Percentiles rank a stretch among this genome's conserved stretches.
Conservation (phyloP, 2,888 invertebrate genomes). For the Agriopis aurantiaria region DNA sequence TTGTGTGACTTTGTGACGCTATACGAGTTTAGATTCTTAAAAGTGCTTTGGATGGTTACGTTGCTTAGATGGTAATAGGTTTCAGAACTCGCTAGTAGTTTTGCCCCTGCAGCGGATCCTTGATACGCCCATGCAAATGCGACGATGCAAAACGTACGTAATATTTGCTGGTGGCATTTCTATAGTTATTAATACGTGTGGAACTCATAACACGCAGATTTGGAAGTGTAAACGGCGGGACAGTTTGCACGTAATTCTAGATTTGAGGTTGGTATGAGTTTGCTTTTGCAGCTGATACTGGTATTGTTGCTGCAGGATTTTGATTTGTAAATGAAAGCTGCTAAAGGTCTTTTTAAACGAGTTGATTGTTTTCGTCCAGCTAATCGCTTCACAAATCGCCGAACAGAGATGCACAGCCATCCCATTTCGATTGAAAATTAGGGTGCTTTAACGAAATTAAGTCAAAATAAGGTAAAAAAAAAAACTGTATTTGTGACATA, state of each 20-base stretch:
- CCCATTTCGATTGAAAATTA: no score
- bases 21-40: no score
- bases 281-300: slow-evolving; percentile 21
- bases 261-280: slow-evolving; percentile 10
- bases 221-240: slow-evolving; percentile 21
- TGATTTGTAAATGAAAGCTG: background rate
- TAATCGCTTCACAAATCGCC: no score
- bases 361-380: background rate
- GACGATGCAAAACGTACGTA: slow-evolving; percentile 23
- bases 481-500: no score
- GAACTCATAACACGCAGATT: slow-evolving; percentile 23
- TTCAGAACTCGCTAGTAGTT: background rate
- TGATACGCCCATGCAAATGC: slow-evolving; percentile 4
- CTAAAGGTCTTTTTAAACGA: background rate
- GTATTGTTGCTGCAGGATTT: slow-evolving; percentile 1
- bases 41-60: no score
- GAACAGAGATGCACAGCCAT: no score
- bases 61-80: background rate
- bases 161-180: slow-evolving; percentile 16
- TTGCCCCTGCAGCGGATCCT: background rate
- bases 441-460: no score
- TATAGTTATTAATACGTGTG: slow-evolving; percentile 27
- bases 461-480: no score
- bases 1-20: no score
- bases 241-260: slow-evolving; percentile 20